Base-by-base conservation (phyloP, 1,140 invertebrate species). In the Bombyx mandarina region DNA sequence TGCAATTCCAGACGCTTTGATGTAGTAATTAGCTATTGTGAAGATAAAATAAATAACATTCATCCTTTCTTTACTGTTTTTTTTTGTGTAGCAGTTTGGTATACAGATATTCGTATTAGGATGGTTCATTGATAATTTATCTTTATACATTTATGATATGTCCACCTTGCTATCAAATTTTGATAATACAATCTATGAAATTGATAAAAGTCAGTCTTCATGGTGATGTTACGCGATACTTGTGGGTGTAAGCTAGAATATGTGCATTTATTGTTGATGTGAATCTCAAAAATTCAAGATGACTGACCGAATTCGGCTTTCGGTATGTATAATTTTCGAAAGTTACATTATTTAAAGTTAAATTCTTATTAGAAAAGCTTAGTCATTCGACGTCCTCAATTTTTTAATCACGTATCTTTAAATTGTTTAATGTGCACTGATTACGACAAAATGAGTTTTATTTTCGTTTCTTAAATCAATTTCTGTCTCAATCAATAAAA, bases 301-400 rank as follows among this genome's bases (percentile, higher is more conserved):
- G 86, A 77, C 74, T 52, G 77, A 80, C n/a, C 72, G 75, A 9
- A 73, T 79, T 60, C 76, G 72, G 50, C 65, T 85, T 61, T 67
- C 79, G 54, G 86, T 88, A 76, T 79, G 75, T 79, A 43, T 51
- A 35, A 51, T 51, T 9, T 51, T 35, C 4, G 2, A 35, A 1
- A 35, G 26, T 35, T 35, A 35, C 2, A 35, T 35, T 2, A 18
- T 18, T 35, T 5, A 35, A 35, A 35, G 26, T 35, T 35, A 35
- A 35, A 35, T 35, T 2, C 26, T 35, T 35, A 5, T 35, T 35
- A 35, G 2, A 35, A 35, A 35, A 35, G 26, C 26, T 5, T 35
- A 35, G 26, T 35, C 26, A 35, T 35, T 35, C 26, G 26, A 5
- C 12, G 12, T 18, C 12, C 12, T 18, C 12, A 18, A 18, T 18